These are phyloP conservation scores for Podilymbus podiceps DNA, from an alignment of 2,113 vertebrate genomes.

Conservation along the genomic window DNA sequence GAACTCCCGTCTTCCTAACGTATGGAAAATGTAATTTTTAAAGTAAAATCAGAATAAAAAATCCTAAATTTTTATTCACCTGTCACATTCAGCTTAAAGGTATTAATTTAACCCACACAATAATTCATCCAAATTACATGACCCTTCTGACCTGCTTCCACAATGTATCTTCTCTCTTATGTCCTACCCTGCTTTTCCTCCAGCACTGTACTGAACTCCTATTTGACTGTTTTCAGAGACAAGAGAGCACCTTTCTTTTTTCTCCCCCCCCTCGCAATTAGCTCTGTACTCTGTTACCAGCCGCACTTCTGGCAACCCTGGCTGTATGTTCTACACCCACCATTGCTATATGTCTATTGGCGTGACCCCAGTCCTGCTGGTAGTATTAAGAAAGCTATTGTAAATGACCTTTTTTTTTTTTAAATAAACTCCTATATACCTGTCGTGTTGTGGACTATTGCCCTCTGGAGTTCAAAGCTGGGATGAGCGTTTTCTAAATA, in stretches of 20 bases:
- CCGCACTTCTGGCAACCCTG: not conserved
- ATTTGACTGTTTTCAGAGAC: not conserved
- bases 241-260: not conserved
- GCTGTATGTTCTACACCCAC: not conserved
- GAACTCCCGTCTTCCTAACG: not conserved
- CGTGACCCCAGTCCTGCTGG: not conserved
- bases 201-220: not conserved
- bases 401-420: not conserved
- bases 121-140: not conserved
- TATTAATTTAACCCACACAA: not conserved
- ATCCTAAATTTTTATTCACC: accelerated
- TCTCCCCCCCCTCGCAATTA: not conserved
- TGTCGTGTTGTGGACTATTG: slow-evolving; percentile 22
- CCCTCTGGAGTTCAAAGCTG: slow-evolving; percentile 57
- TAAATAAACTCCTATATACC: accelerated
- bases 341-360: not conserved
- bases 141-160: not conserved
- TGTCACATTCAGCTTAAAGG: not conserved
- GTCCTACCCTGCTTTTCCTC: not conserved
- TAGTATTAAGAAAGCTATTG: not conserved
- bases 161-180: not conserved
- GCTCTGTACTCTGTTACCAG: not conserved
- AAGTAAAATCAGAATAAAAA: not conserved
- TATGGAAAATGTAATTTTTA: not conserved
- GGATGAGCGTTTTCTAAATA: not conserved